A percentile compares a stretch with the other conserved stretches of the same genome.
phyloP scores from a whole-genome alignment of 2,113 vertebrate genomes.

The Rhizomys pruinosus region DNA sequence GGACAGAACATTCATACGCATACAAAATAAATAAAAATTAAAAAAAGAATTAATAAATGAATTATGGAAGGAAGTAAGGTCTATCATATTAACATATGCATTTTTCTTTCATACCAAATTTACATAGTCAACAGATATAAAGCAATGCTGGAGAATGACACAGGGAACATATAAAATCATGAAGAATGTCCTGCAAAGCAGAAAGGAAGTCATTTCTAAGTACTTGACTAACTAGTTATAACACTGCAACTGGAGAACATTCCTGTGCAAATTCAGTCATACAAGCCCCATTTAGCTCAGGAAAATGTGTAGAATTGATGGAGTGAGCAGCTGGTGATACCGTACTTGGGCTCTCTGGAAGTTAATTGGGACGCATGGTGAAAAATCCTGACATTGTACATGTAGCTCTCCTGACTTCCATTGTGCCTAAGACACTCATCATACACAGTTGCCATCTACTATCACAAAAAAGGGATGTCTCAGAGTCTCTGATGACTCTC shows the following conservation, averaged over 20 bases:
- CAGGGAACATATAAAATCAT: constrained; percentile 48
- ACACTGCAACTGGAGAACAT: constrained; percentile 75
- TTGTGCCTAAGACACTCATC: constrained; percentile 78
- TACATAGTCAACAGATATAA: constrained; percentile 53
- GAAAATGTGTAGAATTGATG: constrained; percentile 80
- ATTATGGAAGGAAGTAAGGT: background rate
- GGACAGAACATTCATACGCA: too few relatives aligned
- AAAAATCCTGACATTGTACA: constrained; percentile 78
- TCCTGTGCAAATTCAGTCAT: constrained; percentile 81
- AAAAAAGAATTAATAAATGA: constrained; percentile 4
- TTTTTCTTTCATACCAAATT: constrained; percentile 51
- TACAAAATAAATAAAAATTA: too few relatives aligned
- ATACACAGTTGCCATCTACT: constrained; percentile 43
- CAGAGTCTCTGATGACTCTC: constrained; percentile 53
- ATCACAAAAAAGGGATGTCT: constrained; percentile 71
- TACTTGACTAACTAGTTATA: constrained; percentile 65
- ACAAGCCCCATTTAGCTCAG: constrained; percentile 80
- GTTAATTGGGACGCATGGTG: constrained; percentile 80
- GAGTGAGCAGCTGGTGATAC: constrained; percentile 82
- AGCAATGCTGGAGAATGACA: constrained; percentile 30
- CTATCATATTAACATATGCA: background rate
- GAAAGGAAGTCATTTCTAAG: constrained; percentile 62
- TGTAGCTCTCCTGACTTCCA: constrained; percentile 77
- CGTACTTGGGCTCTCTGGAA: constrained; percentile 80
- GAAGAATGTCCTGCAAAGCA: constrained; percentile 60